Evolutionary conservation across 1,140 invertebrate genomes (phyloP), one percentile per base, ranked within the genome.

Genomic region (Aphelenchoides avenae): DNA sequence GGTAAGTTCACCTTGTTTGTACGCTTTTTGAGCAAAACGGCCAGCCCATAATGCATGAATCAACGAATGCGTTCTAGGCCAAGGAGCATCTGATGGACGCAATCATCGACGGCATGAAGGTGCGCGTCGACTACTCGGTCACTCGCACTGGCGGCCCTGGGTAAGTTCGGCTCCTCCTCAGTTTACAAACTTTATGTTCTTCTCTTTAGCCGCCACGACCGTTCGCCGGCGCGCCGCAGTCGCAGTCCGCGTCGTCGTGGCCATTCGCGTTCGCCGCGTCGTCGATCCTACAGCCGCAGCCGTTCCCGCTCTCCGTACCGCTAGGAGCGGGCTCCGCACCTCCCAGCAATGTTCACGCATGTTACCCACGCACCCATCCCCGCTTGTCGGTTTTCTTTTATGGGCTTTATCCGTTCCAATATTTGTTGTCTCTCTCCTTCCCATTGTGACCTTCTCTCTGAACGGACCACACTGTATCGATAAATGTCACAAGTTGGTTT

Each of bases 61-160:
- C n/a, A n/a, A n/a, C n/a, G n/a, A n/a, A n/a, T n/a, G n/a, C n/a
- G n/a, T n/a, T n/a, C n/a, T n/a, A 61, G 59, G 93, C 93, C 0
- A 95, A 95, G 81, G 89, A 96, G 61, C 84, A 89, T 68, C 91
- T 89, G 68, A 86, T 85, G 56, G 92, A 92, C 39, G 87, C 91
- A 82, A 89, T 92, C 78, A 89, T 98, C 40, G 91, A 95, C 81
- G 89, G 89, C 0, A 82, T 90, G 37, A 83, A 86, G 71, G 94
- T 98, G 64, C 81, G 93, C 63, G 91, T 97, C 15, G 93, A 95
- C 79, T 98, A 85, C 81, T 95, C 91, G 1, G 93, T 97, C 42
- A 97, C 93, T 24, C 43, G 48, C 29, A 50, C 47, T 22, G 59
- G 59, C 9, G 55, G 57, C 4, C 56, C 56, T 33, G 43, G 46